phyloP scores from a whole-genome alignment of 2,888 invertebrate species.

The Xestia ashworthii region DNA sequence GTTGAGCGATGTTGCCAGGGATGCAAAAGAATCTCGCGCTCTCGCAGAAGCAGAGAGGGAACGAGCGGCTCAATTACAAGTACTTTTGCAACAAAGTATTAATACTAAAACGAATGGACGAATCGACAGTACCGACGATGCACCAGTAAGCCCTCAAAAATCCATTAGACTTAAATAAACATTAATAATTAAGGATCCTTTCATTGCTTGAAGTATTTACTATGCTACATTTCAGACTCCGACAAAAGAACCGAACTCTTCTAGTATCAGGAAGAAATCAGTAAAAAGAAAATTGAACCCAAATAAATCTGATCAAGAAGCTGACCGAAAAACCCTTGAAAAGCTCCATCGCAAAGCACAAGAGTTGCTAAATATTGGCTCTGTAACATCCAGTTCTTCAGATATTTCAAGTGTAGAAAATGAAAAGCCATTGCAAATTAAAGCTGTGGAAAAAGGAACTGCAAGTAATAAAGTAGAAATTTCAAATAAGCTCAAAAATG shows the following conservation, averaged over 20 bases:
- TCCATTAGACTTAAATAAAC: neutral
- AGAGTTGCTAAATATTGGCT: slow-evolving; percentile 81
- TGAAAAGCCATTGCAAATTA: slow-evolving; percentile 54
- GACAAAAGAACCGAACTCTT: slow-evolving; percentile 31
- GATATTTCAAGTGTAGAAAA: slow-evolving; percentile 77
- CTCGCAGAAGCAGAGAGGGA: slow-evolving; percentile 80
- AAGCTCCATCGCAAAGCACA: slow-evolving; percentile 85
- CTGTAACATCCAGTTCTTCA: slow-evolving; percentile 81
- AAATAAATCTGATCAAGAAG: slow-evolving; percentile 68
- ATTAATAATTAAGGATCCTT: neutral
- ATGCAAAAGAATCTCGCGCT: slow-evolving; percentile 80
- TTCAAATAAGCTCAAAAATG: slow-evolving; percentile 31
- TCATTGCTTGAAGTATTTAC: neutral
- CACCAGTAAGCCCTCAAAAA: slow-evolving; percentile 46
- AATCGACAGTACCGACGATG: slow-evolving; percentile 51
- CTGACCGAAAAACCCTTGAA: slow-evolving; percentile 78
- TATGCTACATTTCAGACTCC: slow-evolving; percentile 51
- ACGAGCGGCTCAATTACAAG: slow-evolving; percentile 78
- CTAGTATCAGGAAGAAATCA: slow-evolving; percentile 50
- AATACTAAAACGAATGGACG: slow-evolving; percentile 62
- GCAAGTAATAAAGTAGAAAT: slow-evolving; percentile 28
- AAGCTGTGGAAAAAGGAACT: slow-evolving; percentile 30
- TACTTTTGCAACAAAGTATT: slow-evolving; percentile 76
- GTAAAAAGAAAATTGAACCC: slow-evolving; percentile 53
- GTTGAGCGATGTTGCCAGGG: slow-evolving; percentile 80